Evolutionary conservation across 2,797 vertebrate genomes (phyloP), one percentile per base, ranked within the genome.

Genomic region (Pangasius mekongensis): DNA sequence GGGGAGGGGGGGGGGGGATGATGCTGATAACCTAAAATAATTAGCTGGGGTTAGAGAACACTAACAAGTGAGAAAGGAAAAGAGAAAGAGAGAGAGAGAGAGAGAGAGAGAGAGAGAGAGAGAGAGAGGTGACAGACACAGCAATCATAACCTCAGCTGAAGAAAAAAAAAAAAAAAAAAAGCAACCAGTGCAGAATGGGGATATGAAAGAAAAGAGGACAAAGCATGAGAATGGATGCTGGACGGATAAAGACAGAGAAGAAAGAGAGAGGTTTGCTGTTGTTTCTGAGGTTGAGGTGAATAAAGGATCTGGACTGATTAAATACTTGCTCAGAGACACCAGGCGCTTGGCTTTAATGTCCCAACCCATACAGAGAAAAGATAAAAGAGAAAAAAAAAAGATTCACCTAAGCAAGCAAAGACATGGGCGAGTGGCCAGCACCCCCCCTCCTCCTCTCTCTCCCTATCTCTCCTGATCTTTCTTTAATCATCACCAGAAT

Each of bases 61-160:
- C n/a, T 30, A 54, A 76, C 73, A 27, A 56, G 30, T 14, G 91
- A 91, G 73, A 4, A 84, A 87, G 20, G 84, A 90, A 49, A 3
- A 56, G 54, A 56, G 54, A 56, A 27, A 52, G 74, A 77, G 49
- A 30, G 74, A 30, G 49, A 66, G 43, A 49, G 14, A 56, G 54
- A 58, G 54, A 58, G 10, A 58, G 54, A 24, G 54, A 58, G 52
- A 30, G 49, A 66, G 43, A 49, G 14, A 56, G 54, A 58, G 54
- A 58, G 10, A 58, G 54, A 24, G 54, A 58, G 52, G 30, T 22
- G 54, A 27, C 24, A 83, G 80, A 83, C 22, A 83, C 6, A 27
- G 36, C 80, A 83, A 83, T 83, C 39, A 83, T 83, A 83, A n/a
- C 24, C 24, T 47, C 14, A 47, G 58, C 13, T 62, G 54, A 80